Conservation (phyloP, 2,888 invertebrate species). For the Theretra japonica region DNA sequence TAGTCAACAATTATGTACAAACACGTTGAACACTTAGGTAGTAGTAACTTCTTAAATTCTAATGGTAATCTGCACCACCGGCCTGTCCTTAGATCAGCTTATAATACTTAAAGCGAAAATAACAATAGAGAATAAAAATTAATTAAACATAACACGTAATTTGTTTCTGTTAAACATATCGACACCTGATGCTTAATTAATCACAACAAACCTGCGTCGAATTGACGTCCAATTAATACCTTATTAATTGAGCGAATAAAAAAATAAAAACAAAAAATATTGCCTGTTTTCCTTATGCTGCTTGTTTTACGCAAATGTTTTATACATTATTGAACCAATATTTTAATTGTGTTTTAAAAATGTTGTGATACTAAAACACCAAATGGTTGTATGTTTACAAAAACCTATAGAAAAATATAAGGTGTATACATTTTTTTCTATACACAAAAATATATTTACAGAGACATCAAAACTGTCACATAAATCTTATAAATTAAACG, state of each 20-base stretch:
- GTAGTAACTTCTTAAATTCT: conserved; percentile 65
- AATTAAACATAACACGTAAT: conserved; percentile 15
- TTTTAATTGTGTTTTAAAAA: background rate
- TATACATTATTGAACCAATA: background rate
- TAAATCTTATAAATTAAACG: background rate
- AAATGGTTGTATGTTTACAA: too few species aligned
- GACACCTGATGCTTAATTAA: background rate
- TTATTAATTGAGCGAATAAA: background rate
- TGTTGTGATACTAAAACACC: too few species aligned
- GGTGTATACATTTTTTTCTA: background rate
- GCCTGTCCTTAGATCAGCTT: conserved; percentile 59
- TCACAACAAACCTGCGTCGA: background rate
- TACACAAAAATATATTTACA: background rate
- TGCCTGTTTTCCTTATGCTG: background rate
- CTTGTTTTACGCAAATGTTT: background rate
- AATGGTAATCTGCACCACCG: conserved; percentile 85
- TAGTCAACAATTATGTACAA: conserved; percentile 35
- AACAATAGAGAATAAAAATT: conserved; percentile 22
- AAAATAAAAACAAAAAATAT: background rate
- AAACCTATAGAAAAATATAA: too few species aligned
- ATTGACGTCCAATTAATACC: background rate
- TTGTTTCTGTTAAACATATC: background rate
- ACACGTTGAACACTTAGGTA: conserved; percentile 74
- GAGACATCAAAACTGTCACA: background rate
- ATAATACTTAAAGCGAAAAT: conserved; percentile 41